Evolutionary conservation across 2,113 vertebrate genomes (phyloP), one percentile per base, ranked within the genome.

Genomic region (Mobula hypostoma): DNA sequence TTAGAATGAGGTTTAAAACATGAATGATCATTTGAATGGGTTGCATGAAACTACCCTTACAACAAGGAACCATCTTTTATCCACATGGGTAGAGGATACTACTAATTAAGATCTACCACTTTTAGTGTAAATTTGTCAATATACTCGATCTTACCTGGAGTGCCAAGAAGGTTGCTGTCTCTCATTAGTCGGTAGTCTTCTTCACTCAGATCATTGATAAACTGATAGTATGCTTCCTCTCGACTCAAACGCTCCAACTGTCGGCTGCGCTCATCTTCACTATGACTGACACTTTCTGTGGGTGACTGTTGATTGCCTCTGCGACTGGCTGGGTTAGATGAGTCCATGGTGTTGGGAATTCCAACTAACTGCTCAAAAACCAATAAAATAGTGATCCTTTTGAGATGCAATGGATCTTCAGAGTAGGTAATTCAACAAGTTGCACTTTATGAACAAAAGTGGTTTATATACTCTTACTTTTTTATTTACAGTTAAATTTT

Each of bases 161-260:
- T 99, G 95, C 98, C 98, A 94, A 99, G 97, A 95, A 99, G 97
- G 95, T 99, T 98, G 80, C 96, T 96, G 95, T 99, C 98, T 96
- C 98, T 98, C 98, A 99, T 99, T 76, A 99, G 95, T 79, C 98
- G 97, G 95, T 99, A 99, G 95, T 99, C 98, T 94, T 99, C 98
- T 94, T 99, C 98, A 94, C 95, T 98, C 94, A 99, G 96, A 32
- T 98, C 98, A 95, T 99, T 99, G 95, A 99, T 98, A 95, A 99
- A 99, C 95, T 99, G 98, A 95, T 99, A 99, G 96, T 99, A 99
- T 11, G 98, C 98, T 96, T 99, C 98, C 97, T 99, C 98, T 96
- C 98, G 96, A 7, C 97, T 97, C 95, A 99, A 98, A 95, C 98
- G 98, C 95, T 99, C 98, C 95, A 98, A 97, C 96, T 99, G 98